Conservation (phyloP, 2,888 invertebrate genomes). For the Hyles lineata region DNA sequence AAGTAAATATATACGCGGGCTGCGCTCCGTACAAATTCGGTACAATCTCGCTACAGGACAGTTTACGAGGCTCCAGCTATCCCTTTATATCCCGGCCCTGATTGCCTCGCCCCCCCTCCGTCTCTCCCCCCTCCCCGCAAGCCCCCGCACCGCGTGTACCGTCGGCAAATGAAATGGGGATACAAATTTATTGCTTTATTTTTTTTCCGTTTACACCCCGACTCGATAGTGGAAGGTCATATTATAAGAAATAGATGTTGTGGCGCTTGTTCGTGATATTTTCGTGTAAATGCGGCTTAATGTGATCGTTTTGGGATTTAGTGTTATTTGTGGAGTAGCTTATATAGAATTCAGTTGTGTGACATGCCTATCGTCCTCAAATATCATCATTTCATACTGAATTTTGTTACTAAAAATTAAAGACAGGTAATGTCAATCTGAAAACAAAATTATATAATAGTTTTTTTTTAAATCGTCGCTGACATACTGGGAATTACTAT, state of each 20-base stretch:
- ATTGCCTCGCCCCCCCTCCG: slow-evolving; percentile 59
- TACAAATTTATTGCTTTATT: slow-evolving; percentile 61
- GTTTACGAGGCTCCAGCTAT: slow-evolving; percentile 73
- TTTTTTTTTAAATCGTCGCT: no score
- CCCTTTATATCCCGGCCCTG: slow-evolving; percentile 79
- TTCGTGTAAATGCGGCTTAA: slow-evolving; percentile 3
- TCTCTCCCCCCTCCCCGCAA: background rate
- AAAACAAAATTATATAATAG: no score
- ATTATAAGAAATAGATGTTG: slow-evolving; percentile 57
- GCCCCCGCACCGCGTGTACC: slow-evolving; percentile 50
- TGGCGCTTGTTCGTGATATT: slow-evolving; percentile 26
- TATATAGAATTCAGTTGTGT: no score
- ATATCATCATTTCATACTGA: no score
- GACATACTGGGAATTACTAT: no score
- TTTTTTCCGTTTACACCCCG: slow-evolving; percentile 51
- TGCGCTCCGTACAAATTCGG: slow-evolving; percentile 66
- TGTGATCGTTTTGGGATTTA: slow-evolving; percentile 1
- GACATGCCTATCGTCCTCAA: no score
- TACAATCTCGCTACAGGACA: slow-evolving; percentile 74
- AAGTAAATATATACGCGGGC: slow-evolving; percentile 25
- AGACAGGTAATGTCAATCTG: no score
- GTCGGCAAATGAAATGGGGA: slow-evolving; percentile 60
- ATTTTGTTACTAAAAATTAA: no score
- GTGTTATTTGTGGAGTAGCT: no score
- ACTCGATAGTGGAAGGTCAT: slow-evolving; percentile 38